A percentile compares a stretch with the other conserved stretches of the same genome.
Evolutionary conservation across 35 echinoderm and acorn worm genomes (phyloP).

Genomic region (Chiridota heheva): DNA sequence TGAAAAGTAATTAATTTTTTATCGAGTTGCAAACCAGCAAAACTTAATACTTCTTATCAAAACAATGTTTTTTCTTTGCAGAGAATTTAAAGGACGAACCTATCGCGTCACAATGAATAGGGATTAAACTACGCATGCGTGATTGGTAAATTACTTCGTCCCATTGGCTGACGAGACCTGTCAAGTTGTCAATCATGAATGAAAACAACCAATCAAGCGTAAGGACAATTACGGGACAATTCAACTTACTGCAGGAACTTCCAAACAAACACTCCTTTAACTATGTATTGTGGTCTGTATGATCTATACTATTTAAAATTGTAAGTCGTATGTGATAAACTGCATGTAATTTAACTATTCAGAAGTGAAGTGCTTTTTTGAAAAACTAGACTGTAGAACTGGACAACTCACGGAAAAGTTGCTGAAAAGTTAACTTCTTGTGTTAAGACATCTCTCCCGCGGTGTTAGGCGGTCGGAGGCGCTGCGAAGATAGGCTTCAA

Average conservation of each 20-base stretch:
- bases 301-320: constrained; percentile 25
- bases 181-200: constrained; percentile 69
- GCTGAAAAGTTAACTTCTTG: no score
- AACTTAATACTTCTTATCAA: no score
- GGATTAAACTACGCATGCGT: constrained; percentile 85
- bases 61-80: no score
- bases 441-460: constrained; percentile 43
- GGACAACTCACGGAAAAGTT: constrained; percentile 36
- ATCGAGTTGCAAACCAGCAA: no score
- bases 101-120: no score
- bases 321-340: neutral
- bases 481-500: no score
- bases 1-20: no score
- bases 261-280: constrained; percentile 7
- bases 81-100: no score
- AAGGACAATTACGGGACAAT: constrained; percentile 77
- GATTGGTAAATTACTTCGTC: constrained; percentile 69
- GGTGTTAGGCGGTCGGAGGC: constrained; percentile 25
- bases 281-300: constrained; percentile 5
- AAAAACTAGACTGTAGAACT: neutral
- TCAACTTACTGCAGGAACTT: constrained; percentile 51
- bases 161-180: constrained; percentile 59
- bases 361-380: neutral
- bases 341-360: neutral
- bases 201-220: constrained; percentile 69